These are phyloP conservation scores for Mormyrus iriodes DNA, from an alignment of 2,113 vertebrate species.

Conservation along the genomic window DNA sequence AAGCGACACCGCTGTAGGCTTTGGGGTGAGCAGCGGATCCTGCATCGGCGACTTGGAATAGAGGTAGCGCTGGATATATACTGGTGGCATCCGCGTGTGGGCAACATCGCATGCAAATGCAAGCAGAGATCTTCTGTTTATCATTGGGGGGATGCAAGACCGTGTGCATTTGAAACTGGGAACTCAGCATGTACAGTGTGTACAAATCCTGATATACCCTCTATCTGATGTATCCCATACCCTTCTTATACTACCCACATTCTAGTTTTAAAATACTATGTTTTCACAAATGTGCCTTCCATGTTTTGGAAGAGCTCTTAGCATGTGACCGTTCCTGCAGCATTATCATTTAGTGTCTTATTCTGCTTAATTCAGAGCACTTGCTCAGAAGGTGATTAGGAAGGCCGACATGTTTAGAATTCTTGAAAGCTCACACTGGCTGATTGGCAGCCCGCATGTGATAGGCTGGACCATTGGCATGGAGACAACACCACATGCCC, in stretches of 20 bases:
- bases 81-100: background rate
- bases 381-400: background rate
- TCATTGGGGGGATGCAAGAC: background rate
- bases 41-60: background rate
- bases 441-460: background rate
- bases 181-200: background rate
- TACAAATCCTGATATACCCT: background rate
- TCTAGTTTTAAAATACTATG: background rate
- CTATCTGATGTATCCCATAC: background rate
- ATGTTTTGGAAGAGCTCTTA: background rate
- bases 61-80: too few relatives aligned
- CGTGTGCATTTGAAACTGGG: background rate
- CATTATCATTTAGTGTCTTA: background rate
- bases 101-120: background rate
- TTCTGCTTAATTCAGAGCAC: background rate
- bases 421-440: background rate
- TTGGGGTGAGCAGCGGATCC: background rate
- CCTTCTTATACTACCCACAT: background rate
- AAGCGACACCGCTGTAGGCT: background rate
- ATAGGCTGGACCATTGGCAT: background rate
- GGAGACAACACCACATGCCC: background rate
- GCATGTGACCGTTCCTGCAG: background rate
- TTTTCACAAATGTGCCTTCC: background rate
- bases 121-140: background rate
- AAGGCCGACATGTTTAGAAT: background rate